Percentiles rank a stretch among this genome's conserved stretches.
These are phyloP conservation scores for Coenonympha glycerion DNA, from an alignment of 2,888 invertebrate species.

Conservation along the genomic window DNA sequence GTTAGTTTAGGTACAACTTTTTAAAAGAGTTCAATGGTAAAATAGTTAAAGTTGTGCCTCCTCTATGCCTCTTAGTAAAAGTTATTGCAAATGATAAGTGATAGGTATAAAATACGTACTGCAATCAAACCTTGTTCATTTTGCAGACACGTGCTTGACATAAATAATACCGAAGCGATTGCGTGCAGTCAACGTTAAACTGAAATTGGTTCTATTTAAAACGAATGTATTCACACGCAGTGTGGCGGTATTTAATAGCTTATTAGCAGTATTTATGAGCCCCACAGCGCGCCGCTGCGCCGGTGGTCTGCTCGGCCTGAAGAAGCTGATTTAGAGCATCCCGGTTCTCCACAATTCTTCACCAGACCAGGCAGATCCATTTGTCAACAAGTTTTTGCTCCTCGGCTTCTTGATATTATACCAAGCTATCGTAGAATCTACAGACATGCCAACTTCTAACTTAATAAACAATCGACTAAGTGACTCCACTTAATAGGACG, in stretches of 20 bases:
- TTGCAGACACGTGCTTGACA: neutral
- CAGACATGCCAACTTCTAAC: neutral
- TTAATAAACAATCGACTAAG: neutral
- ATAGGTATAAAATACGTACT: too few species aligned
- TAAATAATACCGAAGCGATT: neutral
- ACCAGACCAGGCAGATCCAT: neutral
- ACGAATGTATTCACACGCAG: neutral
- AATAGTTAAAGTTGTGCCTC: too few species aligned
- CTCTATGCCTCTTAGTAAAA: too few species aligned
- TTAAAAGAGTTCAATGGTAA: too few species aligned
- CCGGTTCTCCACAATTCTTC: neutral
- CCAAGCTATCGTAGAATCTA: neutral
- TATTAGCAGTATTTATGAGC: slow-evolving; percentile 2
- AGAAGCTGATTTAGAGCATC: slow-evolving; percentile 1
- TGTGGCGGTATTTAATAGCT: neutral
- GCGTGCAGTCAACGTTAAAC: neutral
- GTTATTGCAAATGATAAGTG: too few species aligned
- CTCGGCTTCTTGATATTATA: neutral
- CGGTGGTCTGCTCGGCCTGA: neutral
- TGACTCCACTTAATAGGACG: too few species aligned
- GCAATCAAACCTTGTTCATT: too few species aligned
- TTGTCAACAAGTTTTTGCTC: slow-evolving; percentile 2
- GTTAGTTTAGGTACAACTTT: too few species aligned
- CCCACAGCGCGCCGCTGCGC: neutral
- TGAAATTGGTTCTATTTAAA: neutral